Evolutionary conservation across 1,140 invertebrate species (phyloP).

Genomic region (Drosophila mayri): DNA sequence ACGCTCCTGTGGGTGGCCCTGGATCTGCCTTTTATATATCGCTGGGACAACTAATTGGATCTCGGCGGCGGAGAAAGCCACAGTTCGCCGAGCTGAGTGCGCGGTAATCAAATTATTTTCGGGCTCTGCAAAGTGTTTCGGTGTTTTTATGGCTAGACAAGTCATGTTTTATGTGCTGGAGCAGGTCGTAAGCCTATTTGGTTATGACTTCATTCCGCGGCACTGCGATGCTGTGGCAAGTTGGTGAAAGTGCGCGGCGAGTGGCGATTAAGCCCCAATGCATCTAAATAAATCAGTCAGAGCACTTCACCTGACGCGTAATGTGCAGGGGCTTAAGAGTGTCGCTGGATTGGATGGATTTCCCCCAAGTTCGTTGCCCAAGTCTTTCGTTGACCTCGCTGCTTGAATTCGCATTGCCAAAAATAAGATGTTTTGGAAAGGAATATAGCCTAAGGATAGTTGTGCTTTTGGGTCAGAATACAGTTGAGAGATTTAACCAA

Average conservation of each 20-base stretch:
- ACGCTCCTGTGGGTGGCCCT: slow-evolving; percentile 64
- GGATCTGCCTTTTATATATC: not conserved
- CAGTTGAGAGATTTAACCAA: not conserved
- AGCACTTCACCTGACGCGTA: slow-evolving; percentile 43
- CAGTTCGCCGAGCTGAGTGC: not conserved
- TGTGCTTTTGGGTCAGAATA: not conserved
- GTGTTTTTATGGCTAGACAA: slow-evolving; percentile 50
- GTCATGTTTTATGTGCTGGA: slow-evolving; percentile 52
- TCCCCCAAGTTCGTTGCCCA: slow-evolving; percentile 57
- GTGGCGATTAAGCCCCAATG: slow-evolving; percentile 44
- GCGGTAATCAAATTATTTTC: slow-evolving; percentile 54
- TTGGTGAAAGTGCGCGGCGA: slow-evolving; percentile 62
- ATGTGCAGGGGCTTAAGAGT: slow-evolving; percentile 48
- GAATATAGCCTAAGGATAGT: not conserved
- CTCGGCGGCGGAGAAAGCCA: slow-evolving; percentile 40
- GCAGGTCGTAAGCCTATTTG: slow-evolving; percentile 64
- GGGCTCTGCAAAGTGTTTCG: slow-evolving; percentile 33
- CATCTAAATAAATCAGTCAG: slow-evolving; percentile 71
- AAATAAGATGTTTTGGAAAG: not conserved
- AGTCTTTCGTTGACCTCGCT: slow-evolving; percentile 39
- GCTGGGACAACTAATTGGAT: slow-evolving; percentile 46
- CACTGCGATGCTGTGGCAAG: slow-evolving; percentile 15
- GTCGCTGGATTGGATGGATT: slow-evolving; percentile 17
- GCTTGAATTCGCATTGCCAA: not conserved
- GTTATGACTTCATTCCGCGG: slow-evolving; percentile 80